A percentile compares a stretch with the other conserved stretches of the same genome.
Evolutionary conservation across 2,888 invertebrate species (phyloP).

Genomic region (Thera britannica): DNA sequence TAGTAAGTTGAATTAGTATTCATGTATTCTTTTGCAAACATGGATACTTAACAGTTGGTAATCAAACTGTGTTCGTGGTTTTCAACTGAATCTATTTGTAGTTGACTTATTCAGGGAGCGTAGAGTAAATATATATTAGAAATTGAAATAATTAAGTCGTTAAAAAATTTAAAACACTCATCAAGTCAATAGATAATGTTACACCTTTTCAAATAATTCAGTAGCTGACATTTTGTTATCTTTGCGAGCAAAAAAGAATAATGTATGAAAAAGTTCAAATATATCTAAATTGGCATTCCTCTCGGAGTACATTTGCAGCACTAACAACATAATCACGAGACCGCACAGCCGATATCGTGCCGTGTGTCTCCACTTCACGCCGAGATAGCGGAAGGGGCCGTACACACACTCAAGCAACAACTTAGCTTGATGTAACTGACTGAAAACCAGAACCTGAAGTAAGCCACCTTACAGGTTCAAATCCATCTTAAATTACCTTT

Average conservation of each 20-base stretch:
- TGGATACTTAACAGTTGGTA: too few relatives aligned
- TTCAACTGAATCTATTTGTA: too few relatives aligned
- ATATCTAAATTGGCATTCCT: constrained; percentile 35
- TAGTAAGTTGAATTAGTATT: too few relatives aligned
- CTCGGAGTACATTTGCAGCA: constrained; percentile 31
- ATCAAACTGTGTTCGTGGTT: too few relatives aligned
- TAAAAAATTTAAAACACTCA: background rate
- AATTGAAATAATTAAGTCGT: too few relatives aligned
- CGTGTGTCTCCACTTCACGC: constrained; percentile 28
- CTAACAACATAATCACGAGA: constrained; percentile 40
- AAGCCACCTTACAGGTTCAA: too few relatives aligned
- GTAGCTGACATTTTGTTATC: constrained; percentile 18
- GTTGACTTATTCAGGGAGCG: too few relatives aligned
- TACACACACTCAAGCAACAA: constrained; percentile 16
- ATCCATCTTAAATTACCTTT: too few relatives aligned
- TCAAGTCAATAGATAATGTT: background rate
- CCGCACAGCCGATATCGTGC: constrained; percentile 30
- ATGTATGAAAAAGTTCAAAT: constrained; percentile 11
- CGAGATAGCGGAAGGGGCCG: constrained; percentile 21
- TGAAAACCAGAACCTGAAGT: too few relatives aligned
- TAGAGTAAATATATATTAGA: too few relatives aligned
- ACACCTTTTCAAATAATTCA: constrained; percentile 23
- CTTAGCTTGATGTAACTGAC: background rate
- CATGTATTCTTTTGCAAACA: too few relatives aligned
- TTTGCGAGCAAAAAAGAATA: constrained; percentile 22